Evolutionary conservation across 2,888 invertebrate genomes (phyloP).

Genomic region (Taphrorychus bicolor): DNA sequence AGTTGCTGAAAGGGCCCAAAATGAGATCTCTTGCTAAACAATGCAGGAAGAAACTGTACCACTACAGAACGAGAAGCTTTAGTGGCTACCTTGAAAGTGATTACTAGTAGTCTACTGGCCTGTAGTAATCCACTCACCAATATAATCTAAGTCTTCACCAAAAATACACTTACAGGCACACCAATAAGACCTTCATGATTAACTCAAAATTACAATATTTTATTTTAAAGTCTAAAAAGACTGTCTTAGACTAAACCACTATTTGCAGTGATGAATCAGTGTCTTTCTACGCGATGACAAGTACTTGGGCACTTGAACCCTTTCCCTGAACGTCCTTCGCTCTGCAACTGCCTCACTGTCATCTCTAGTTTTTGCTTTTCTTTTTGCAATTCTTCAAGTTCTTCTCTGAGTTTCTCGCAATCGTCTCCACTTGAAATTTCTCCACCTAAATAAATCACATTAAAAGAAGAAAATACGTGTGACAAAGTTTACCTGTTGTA

Average conservation of each 20-base stretch:
- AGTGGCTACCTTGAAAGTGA: no score
- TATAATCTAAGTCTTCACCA: no score
- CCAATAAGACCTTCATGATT: no score
- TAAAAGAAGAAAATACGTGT: neutral
- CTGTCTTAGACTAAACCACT: neutral
- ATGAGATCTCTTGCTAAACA: no score
- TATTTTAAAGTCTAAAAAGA: neutral
- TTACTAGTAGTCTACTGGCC: no score
- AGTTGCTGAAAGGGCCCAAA: no score
- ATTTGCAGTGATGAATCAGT: neutral
- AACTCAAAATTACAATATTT: no score
- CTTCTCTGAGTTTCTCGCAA: slow-evolving; percentile 34
- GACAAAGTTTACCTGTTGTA: slow-evolving; percentile 7
- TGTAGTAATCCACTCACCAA: no score
- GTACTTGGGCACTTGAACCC: neutral
- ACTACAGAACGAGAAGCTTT: no score
- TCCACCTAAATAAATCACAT: slow-evolving; percentile 3
- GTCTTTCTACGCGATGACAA: neutral
- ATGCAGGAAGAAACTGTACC: no score
- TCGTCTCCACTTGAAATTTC: slow-evolving; percentile 35
- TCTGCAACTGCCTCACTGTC: slow-evolving; percentile 28
- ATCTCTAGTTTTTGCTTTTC: slow-evolving; percentile 38
- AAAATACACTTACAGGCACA: no score
- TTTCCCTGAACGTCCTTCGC: neutral
- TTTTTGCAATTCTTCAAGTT: slow-evolving; percentile 33